phyloP scores from a whole-genome alignment of 2,113 vertebrate species.

The Entelurus aequoreus region DNA sequence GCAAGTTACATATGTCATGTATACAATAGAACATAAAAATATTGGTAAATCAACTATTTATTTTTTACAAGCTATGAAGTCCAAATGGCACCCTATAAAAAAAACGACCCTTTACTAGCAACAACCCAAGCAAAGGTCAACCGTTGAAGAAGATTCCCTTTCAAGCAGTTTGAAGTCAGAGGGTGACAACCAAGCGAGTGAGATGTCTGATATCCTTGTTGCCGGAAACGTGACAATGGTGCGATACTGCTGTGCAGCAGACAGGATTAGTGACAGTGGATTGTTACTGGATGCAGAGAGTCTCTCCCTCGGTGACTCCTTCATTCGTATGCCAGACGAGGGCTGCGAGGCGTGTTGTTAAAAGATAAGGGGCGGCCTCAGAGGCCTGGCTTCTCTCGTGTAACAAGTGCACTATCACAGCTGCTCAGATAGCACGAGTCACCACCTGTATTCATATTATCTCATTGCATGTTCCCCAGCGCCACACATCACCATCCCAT shows the following conservation, averaged over 20 bases:
- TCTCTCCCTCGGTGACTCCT: constrained; percentile 65
- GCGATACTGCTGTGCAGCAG: constrained; percentile 38
- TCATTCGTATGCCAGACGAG: constrained; percentile 69
- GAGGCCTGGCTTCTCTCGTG: constrained; percentile 57
- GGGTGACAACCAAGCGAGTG: constrained; percentile 2
- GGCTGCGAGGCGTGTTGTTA: constrained; percentile 71
- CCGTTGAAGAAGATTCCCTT: constrained; percentile 28
- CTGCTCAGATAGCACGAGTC: constrained; percentile 3
- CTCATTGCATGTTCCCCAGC: no score
- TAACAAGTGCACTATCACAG: constrained; percentile 56
- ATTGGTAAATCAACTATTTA: no score
- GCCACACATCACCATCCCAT: no score
- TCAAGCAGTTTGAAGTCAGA: constrained; percentile 13
- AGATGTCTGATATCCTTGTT: constrained; percentile 38
- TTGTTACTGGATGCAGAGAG: constrained; percentile 35
- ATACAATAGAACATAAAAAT: no score
- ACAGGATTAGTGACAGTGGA: constrained; percentile 64
- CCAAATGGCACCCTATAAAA: no score
- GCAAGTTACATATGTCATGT: no score
- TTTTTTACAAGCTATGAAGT: no score
- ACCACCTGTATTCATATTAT: no score
- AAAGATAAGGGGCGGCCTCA: constrained; percentile 72
- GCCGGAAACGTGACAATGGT: constrained; percentile 44
- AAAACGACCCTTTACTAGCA: no score
- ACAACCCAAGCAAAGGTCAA: constrained; percentile 26